Conservation (phyloP, 2,797 vertebrate species). For the Ibycter americanus region DNA sequence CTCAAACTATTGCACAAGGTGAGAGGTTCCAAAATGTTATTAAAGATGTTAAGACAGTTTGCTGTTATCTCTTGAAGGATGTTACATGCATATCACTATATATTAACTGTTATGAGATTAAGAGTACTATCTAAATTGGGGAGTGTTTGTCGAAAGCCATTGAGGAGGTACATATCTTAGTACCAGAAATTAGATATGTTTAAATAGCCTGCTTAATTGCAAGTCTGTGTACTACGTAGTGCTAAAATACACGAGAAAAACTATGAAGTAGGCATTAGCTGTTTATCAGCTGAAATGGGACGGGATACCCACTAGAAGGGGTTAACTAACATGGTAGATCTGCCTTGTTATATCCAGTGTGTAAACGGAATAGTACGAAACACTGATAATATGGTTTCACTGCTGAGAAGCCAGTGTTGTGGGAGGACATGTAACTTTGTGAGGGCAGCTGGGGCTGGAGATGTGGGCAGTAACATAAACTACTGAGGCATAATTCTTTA, state of each 20-base stretch:
- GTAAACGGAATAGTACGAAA: background rate
- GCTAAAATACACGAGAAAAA: background rate
- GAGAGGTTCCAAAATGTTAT: background rate
- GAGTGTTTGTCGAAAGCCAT: background rate
- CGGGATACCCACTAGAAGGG: background rate
- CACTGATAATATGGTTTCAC: accelerated
- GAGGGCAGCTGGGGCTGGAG: background rate
- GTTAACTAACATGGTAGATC: background rate
- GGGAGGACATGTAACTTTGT: background rate
- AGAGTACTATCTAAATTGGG: background rate
- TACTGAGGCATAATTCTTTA: background rate
- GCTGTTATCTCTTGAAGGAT: background rate
- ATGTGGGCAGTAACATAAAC: background rate
- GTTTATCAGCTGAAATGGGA: background rate
- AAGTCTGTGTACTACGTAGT: background rate
- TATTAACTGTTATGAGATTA: background rate
- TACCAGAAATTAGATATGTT: background rate
- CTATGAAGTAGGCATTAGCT: background rate
- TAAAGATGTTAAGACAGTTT: background rate
- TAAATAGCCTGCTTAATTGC: background rate
- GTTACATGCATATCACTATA: background rate
- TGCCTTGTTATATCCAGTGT: background rate
- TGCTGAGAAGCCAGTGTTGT: background rate
- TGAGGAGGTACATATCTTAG: background rate
- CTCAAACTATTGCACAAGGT: background rate